Evolutionary conservation across 2,113 vertebrate genomes (phyloP).

Genomic region (Corythaixoides concolor): DNA sequence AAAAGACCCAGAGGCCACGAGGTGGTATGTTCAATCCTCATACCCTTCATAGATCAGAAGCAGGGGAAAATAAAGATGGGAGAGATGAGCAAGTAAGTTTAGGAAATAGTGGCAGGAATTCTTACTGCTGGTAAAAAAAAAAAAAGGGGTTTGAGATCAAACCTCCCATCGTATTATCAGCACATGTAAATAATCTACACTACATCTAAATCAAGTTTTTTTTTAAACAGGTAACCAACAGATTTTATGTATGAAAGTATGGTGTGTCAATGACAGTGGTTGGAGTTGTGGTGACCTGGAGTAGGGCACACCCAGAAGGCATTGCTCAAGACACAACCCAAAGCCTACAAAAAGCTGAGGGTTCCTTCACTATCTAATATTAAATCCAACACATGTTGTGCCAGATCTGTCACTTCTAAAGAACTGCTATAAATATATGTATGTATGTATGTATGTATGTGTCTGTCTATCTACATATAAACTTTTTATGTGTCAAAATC

Average conservation of each 20-base stretch:
- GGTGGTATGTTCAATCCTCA: not conserved
- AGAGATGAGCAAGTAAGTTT: not conserved
- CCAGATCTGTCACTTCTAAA: rapidly evolving
- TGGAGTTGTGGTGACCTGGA: not conserved
- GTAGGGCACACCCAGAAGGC: not conserved
- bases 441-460: too few relatives aligned
- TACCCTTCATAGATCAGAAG: not conserved
- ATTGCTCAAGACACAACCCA: not conserved
- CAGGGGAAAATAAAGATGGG: not conserved
- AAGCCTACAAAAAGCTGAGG: not conserved
- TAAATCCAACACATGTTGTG: not conserved
- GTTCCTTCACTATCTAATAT: not conserved
- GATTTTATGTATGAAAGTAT: not conserved
- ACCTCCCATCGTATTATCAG: not conserved
- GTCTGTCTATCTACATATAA: not conserved
- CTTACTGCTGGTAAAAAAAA: not conserved
- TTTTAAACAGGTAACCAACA: not conserved
- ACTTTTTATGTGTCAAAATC: not conserved
- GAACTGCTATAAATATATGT: not conserved
- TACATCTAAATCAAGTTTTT: not conserved
- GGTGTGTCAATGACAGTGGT: not conserved
- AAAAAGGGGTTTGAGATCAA: not conserved
- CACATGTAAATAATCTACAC: not conserved
- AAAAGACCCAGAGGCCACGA: not conserved
- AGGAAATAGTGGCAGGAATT: not conserved